These are phyloP conservation scores for Lampris incognitus DNA, from an alignment of 2,113 vertebrate genomes.

Conservation along the genomic window DNA sequence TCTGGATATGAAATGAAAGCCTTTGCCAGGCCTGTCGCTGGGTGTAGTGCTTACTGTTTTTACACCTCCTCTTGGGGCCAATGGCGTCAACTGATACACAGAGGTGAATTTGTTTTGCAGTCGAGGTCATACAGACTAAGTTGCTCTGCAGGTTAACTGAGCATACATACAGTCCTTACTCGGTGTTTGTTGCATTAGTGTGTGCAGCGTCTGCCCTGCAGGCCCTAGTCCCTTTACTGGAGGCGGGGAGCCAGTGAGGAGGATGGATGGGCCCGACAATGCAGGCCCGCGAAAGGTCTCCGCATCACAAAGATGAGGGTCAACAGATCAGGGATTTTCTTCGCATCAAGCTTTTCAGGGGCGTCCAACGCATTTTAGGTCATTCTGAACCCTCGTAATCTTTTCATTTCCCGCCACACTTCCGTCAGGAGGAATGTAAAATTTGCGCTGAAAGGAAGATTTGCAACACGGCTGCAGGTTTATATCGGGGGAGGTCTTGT, in stretches of 20 bases:
- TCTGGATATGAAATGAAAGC: too few relatives aligned
- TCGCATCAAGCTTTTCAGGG: conserved; percentile 3
- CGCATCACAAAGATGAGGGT: conserved; percentile 15
- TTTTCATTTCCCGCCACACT: conserved; percentile 20
- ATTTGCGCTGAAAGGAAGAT: conserved; percentile 32
- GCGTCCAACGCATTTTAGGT: conserved; percentile 12
- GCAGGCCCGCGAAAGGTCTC: neutral
- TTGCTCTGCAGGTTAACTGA: conserved; percentile 20
- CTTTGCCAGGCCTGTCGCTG: too few relatives aligned
- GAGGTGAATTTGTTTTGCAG: conserved; percentile 1
- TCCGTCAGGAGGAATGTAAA: conserved; percentile 20
- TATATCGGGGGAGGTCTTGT: conserved; percentile 46
- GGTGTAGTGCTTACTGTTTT: too few relatives aligned
- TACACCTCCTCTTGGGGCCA: too few relatives aligned
- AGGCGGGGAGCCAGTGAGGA: conserved; percentile 17
- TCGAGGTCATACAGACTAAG: neutral
- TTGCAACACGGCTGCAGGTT: conserved; percentile 35
- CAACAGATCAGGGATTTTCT: conserved; percentile 4
- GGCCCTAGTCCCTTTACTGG: conserved; percentile 13
- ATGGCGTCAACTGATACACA: too few relatives aligned
- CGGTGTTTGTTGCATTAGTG: conserved; percentile 37
- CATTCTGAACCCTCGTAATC: conserved; percentile 10
- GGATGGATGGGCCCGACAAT: conserved; percentile 23
- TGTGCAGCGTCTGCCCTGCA: neutral
- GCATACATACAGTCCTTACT: conserved; percentile 19